phyloP scores from a whole-genome alignment of 2,797 vertebrate genomes.

The Gymnoscopelus microlampas region DNA sequence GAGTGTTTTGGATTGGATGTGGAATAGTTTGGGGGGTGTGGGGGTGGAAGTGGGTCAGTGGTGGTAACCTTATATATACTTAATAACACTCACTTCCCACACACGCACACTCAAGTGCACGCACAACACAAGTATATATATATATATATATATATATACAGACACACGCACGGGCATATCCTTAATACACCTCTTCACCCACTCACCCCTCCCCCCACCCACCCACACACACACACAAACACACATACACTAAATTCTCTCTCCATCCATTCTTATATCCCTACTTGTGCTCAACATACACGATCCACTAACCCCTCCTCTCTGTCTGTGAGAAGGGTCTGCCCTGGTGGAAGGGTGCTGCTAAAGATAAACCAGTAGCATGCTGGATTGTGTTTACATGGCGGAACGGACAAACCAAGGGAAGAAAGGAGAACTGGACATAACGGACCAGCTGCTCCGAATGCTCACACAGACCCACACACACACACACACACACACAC shows the following conservation, averaged over 20 bases:
- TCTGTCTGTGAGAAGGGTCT: slow-evolving; percentile 31
- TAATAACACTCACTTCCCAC: slow-evolving; percentile 54
- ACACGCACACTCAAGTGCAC: neutral
- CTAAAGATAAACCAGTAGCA: slow-evolving; percentile 75
- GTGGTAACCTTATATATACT: slow-evolving; percentile 73
- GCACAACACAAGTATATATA: no score
- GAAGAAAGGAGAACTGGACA: slow-evolving; percentile 54
- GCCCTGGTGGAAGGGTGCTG: slow-evolving; percentile 59
- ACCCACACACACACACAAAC: neutral
- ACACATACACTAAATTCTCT: neutral
- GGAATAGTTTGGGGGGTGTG: slow-evolving; percentile 16
- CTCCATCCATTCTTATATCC: neutral
- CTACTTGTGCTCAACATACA: no score
- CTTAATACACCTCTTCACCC: slow-evolving; percentile 46
- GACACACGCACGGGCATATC: slow-evolving; percentile 10
- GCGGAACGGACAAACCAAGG: slow-evolving; percentile 49
- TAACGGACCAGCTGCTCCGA: slow-evolving; percentile 68
- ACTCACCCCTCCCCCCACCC: neutral
- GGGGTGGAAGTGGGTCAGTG: slow-evolving; percentile 66
- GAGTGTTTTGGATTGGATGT: slow-evolving; percentile 49
- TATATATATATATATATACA: neutral
- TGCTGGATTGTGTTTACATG: slow-evolving; percentile 65
- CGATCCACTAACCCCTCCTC: neutral
- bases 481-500: slow-evolving; percentile 15
- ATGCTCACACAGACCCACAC: slow-evolving; percentile 49